These are phyloP conservation scores for Saxicola maurus DNA, from an alignment of 2,797 vertebrate genomes.

Conservation along the genomic window DNA sequence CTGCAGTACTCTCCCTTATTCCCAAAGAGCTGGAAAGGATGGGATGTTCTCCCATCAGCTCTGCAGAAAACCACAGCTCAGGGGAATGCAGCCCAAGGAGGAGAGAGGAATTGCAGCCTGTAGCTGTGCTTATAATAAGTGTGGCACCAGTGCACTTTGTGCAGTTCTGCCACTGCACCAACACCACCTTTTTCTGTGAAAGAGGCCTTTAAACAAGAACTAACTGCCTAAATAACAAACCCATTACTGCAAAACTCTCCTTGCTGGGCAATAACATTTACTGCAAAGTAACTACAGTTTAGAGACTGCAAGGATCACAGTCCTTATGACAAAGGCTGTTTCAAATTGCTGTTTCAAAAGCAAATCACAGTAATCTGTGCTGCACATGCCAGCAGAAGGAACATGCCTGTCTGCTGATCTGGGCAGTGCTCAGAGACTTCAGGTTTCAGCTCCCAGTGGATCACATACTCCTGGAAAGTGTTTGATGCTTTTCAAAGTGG, in stretches of 20 bases:
- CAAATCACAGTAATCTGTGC: neutral
- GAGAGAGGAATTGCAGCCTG: neutral
- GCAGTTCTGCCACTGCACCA: neutral
- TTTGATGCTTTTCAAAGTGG: slow-evolving; percentile 3
- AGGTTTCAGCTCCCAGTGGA: neutral
- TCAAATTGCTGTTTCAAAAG: neutral
- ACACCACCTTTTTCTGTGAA: neutral
- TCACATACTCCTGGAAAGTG: neutral
- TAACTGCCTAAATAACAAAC: neutral
- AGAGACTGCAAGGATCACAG: neutral
- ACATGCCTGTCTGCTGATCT: neutral
- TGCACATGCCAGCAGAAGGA: neutral
- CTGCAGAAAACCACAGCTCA: neutral
- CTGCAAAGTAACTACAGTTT: neutral
- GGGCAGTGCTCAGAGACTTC: neutral
- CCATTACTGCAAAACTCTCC: neutral
- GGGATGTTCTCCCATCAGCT: neutral
- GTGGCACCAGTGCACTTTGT: neutral
- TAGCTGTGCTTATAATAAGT: neutral
- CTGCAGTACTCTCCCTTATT: accelerated
- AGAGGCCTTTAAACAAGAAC: neutral
- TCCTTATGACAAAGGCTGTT: neutral
- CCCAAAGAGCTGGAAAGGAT: neutral
- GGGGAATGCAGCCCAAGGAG: neutral
- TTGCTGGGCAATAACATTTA: neutral